These are phyloP conservation scores for Mythimna lalbum DNA, from an alignment of 2,888 invertebrate genomes.

Conservation along the genomic window DNA sequence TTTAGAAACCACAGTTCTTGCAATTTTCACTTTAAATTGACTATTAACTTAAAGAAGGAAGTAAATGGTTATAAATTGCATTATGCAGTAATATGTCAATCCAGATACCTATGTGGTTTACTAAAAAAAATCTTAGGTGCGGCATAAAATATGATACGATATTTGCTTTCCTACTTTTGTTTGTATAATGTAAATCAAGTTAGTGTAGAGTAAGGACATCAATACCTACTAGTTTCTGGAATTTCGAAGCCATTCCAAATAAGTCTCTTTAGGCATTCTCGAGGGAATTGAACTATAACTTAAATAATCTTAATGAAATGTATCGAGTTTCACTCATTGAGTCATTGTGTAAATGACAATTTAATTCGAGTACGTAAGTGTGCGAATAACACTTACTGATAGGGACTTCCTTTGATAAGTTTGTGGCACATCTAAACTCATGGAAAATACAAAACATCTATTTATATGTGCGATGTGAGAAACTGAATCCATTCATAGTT, in stretches of 20 bases:
- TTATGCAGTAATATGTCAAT: neutral
- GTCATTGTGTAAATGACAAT: slow-evolving; percentile 50
- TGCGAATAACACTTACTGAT: slow-evolving; percentile 59
- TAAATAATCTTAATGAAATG: slow-evolving; percentile 52
- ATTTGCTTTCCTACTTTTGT: neutral
- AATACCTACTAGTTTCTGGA: neutral
- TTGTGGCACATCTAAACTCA: slow-evolving; percentile 38
- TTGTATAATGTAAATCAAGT: neutral
- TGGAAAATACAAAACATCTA: slow-evolving; percentile 24
- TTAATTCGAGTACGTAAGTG: slow-evolving; percentile 46
- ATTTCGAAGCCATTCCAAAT: neutral
- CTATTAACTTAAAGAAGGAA: neutral
- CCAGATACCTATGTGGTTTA: neutral
- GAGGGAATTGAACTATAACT: slow-evolving; percentile 9
- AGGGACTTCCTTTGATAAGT: slow-evolving; percentile 64
- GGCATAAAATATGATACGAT: neutral
- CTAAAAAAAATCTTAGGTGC: neutral
- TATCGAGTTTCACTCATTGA: slow-evolving; percentile 59
- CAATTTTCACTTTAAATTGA: neutral
- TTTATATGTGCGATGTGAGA: slow-evolving; percentile 7
- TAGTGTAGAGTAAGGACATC: neutral
- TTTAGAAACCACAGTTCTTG: slow-evolving; percentile 5
- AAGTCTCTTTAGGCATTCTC: neutral
- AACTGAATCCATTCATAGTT: neutral
- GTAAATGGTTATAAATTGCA: neutral